These are phyloP conservation scores for Spheniscus humboldti DNA, from an alignment of 2,797 vertebrate species.

Conservation along the genomic window DNA sequence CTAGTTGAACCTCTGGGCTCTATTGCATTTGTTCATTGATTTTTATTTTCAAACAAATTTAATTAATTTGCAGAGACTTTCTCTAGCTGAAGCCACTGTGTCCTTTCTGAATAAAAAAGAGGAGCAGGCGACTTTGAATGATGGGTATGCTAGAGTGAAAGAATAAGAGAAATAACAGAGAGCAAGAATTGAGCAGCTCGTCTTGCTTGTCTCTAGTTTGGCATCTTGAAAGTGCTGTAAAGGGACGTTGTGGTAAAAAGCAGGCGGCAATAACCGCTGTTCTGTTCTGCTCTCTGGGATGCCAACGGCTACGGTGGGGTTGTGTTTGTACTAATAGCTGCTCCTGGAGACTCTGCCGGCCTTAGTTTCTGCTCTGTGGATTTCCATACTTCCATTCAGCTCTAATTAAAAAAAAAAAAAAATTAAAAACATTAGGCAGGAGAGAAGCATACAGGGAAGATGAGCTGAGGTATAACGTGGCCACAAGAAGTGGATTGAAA, in stretches of 20 bases:
- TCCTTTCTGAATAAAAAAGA: not conserved
- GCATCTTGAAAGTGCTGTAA: not conserved
- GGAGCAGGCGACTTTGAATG: not conserved
- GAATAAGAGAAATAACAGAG: not conserved
- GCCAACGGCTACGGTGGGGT: accelerated
- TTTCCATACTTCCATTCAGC: not conserved
- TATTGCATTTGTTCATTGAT: not conserved
- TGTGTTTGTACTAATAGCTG: not conserved
- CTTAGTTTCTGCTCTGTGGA: not conserved
- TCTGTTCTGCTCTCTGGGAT: not conserved
- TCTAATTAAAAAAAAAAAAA: not conserved
- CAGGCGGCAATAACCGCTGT: not conserved
- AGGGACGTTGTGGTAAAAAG: not conserved
- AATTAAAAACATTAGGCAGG: not conserved
- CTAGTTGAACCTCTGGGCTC: not conserved
- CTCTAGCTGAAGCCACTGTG: accelerated
- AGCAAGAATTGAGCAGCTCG: not conserved
- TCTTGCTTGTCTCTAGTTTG: not conserved
- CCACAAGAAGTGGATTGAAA: not conserved
- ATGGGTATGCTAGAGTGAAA: not conserved
- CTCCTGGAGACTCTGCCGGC: not conserved
- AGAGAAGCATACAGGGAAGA: not conserved
- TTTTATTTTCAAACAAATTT: not conserved
- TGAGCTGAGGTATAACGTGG: not conserved
- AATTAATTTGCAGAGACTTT: not conserved